Base-by-base conservation (phyloP, 92 coral and sea anemone genomes). In the Chrysogorgia sp. region DNA sequence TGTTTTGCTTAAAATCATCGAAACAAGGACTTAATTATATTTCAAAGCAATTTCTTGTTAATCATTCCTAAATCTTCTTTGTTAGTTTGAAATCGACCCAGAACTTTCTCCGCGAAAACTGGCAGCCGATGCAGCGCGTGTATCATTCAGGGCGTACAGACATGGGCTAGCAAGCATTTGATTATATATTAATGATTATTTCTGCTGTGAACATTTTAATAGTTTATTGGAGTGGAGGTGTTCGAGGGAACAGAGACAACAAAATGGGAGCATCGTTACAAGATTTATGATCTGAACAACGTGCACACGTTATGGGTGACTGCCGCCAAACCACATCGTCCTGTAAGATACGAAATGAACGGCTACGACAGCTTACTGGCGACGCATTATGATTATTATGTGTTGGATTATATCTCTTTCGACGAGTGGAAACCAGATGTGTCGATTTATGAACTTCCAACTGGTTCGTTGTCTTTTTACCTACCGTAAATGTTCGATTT, bases 331-430 rank as follows among this genome's bases (percentile, higher is more conserved):
- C 93, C 97, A 59, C 77, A 85, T 62, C 91, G 96, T 34, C 97
- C 97, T 69, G 96, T 93, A 3, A 89, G 90, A 28, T 93, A 93
- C 57, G 97, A 91, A 80, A 93, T 93, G 97, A 91, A 93, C 62
- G 97, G 97, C 49, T 93, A 93, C 66, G 97, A 93, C 84, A 93
- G 90, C 40, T 75, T 93, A 52, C 65, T 93, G 82, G 97, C 97
- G 34, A 88, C 96, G 8, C 92, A 93, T 37, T 93, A 93, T 55
- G 97, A 93, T 40, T 76, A 88, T 19, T 93, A 93, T 65, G 85
- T 93, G 20, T 47, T 93, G 77, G 98, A 93, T 49, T 93, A 93
- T 62, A 87, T 93, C 62, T 89, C 98, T 5, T 93, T 93, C 72
- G 98, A 93, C 37, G 93, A 91, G 62, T 93, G 98, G 98, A 87